Evolutionary conservation across 2,113 vertebrate genomes (phyloP).

Genomic region (Lasiurus borealis): DNA sequence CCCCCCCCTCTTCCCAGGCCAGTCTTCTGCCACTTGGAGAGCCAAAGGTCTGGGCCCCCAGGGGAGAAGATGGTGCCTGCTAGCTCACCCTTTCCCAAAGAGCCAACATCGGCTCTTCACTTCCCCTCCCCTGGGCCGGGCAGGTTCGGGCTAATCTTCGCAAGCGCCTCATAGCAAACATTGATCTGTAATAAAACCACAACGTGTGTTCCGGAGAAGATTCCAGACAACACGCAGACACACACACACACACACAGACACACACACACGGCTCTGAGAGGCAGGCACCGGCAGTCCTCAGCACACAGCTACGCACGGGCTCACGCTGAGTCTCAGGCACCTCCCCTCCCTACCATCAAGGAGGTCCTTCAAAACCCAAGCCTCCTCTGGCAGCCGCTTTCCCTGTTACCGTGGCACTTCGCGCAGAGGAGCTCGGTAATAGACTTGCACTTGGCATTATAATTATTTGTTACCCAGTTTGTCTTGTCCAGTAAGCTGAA

Average conservation of each 20-base stretch:
- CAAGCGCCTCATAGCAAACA: conserved; percentile 71
- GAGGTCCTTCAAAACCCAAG: conserved; percentile 38
- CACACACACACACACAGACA: background rate
- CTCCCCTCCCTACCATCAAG: background rate
- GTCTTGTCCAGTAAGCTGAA: conserved; percentile 1
- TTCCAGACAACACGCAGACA: conserved; percentile 25
- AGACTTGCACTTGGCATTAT: background rate
- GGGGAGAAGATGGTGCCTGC: conserved; percentile 32
- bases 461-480: conserved; percentile 34
- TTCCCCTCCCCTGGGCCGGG: conserved; percentile 77
- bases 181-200: conserved; percentile 81
- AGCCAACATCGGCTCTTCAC: conserved; percentile 46
- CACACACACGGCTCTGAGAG: background rate
- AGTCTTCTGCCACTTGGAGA: background rate
- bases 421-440: background rate
- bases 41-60: conserved; percentile 3
- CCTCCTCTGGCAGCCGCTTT: background rate
- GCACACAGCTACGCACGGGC: background rate
- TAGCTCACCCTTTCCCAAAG: conserved; percentile 57
- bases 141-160: conserved; percentile 80
- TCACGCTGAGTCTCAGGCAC: background rate
- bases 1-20: background rate
- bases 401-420: background rate
- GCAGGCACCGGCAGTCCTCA: background rate
- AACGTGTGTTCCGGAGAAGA: conserved; percentile 62